Percentiles rank a stretch among this genome's conserved stretches.
phyloP scores from a whole-genome alignment of 2,888 invertebrate species.

The Holacanthella duospinosa region DNA sequence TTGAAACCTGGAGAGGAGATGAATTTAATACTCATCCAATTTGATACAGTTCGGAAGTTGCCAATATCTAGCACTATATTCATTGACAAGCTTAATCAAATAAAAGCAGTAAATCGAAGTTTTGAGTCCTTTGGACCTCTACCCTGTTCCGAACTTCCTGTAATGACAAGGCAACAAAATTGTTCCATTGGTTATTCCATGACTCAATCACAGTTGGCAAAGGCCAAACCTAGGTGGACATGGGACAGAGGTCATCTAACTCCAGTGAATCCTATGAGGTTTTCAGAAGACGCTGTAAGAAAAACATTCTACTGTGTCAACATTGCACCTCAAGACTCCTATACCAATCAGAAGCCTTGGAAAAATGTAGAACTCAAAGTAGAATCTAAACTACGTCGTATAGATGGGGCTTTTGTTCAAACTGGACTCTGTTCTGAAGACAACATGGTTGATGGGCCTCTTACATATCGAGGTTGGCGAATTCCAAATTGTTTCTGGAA shows the following conservation, averaged over 20 bases:
- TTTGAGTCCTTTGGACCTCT: not conserved
- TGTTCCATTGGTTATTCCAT: not conserved
- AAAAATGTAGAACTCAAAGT: not conserved
- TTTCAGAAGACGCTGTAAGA: conserved; percentile 20
- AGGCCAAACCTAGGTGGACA: not conserved
- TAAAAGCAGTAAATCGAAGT: not conserved
- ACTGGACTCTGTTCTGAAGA: conserved; percentile 22
- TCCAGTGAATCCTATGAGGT: conserved; percentile 27
- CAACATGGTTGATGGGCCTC: conserved; percentile 20
- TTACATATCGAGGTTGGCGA: conserved; percentile 13
- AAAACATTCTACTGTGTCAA: conserved; percentile 29
- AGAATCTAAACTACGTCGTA: not conserved
- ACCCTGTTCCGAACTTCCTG: not conserved
- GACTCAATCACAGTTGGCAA: not conserved
- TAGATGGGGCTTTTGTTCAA: conserved; percentile 9
- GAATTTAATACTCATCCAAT: not conserved
- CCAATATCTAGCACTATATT: not conserved
- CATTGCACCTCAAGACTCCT: conserved; percentile 31
- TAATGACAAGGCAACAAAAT: not conserved
- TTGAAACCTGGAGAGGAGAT: not conserved
- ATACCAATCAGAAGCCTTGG: conserved; percentile 27
- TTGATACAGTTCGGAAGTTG: not conserved
- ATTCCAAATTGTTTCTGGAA: conserved; percentile 29
- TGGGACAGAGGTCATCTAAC: conserved; percentile 27
- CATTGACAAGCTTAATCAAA: not conserved